Evolutionary conservation across 2,888 invertebrate genomes (phyloP), one percentile per base, ranked within the genome.

Genomic region (Drosophila atroscutellata): DNA sequence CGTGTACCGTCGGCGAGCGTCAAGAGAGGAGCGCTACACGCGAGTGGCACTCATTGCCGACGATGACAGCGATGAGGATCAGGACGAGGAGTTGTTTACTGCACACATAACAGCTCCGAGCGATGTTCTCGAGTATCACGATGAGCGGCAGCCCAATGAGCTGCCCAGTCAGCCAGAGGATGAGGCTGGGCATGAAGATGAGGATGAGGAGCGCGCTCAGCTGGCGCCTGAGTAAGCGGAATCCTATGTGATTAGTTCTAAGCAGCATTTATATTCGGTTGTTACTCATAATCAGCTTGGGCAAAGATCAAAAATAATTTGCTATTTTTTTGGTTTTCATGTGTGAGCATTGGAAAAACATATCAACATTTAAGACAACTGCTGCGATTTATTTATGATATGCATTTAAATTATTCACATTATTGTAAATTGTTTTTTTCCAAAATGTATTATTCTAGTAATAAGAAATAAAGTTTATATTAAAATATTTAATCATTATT

Each of bases 1-100:
- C 9, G 49, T 77, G 1, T 77, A 80, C 7, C 74, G 75, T 39
- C 78, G 85, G 11, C 59, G 64, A 18, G 47, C 62, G 34, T 24
- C 63, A 5, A 54, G 61, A n/a, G 54, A 52, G 6, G 70, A 92
- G 64, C 8, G 75, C 1, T 92, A 92, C 71, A 83, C 90, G 28
- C 83, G 90, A 18, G 92, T 92, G 3, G 87, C 90, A 5, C 84
- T 91, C 32, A 80, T 87, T 8, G 81, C 75, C 49, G 80, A 72
- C 15, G 82, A 80, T n/a, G 80, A 83, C 3, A 82, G 85, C 52
- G 76, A 77, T 51, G 83, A 81, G 15, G 86, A 79, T 4, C 70
- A 76, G 13, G 82, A 83, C 0, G 83, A 66, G 20, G 78, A 89
- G 39, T 36, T 89, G 28, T 89, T 75, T 32, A 74, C 58, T 9